Evolutionary conservation across 1,140 invertebrate species (phyloP), one percentile per base, ranked within the genome.

Genomic region (Cylas formicarius): DNA sequence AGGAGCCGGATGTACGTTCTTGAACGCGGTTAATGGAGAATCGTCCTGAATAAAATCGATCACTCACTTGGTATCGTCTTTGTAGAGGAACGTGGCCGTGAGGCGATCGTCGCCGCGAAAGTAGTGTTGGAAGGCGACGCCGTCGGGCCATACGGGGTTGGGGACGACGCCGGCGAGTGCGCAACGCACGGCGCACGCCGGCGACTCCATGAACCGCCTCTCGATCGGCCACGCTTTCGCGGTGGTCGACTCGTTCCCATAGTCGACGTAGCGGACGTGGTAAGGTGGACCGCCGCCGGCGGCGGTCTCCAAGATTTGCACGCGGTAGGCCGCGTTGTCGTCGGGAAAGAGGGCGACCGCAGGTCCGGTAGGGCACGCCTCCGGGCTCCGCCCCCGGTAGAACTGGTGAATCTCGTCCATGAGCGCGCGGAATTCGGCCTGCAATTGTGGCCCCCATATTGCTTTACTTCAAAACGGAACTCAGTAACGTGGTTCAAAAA

Each of bases 191-290:
- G 80, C 81, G 68, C 84, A 77, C 34, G 73, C 77, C 0, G 84
- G 82, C 7, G 86, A 48, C n/a, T 69, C 63, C 55, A 80, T 72
- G 18, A 82, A 75, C 46, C 78, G 71, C 18, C 68, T 70, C 37
- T 84, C 77, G 16, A 86, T 66, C 11, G 74, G 71, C 71, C 76
- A 86, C 1, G 87, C 72, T 53, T 82, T 74, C 21, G 73, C 65
- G 0, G 84, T 76, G 0, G 73, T 61, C 18, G 73, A 73, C 18
- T 68, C 69, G 58, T 89, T 89, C 20, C 84, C 84, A 55, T 80
- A 85, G 66, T 87, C 84, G 1, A 87, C 69, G 45, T 80, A 86
- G 19, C 74, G 72, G 0, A 86, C 77, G 21, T 74, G 70, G 53
- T 76, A 76, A 44, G 74, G 72, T 6, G 68, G 68, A 18, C 66